These are phyloP conservation scores for Colletes latitarsis DNA, from an alignment of 1,140 invertebrate species.

Conservation along the genomic window DNA sequence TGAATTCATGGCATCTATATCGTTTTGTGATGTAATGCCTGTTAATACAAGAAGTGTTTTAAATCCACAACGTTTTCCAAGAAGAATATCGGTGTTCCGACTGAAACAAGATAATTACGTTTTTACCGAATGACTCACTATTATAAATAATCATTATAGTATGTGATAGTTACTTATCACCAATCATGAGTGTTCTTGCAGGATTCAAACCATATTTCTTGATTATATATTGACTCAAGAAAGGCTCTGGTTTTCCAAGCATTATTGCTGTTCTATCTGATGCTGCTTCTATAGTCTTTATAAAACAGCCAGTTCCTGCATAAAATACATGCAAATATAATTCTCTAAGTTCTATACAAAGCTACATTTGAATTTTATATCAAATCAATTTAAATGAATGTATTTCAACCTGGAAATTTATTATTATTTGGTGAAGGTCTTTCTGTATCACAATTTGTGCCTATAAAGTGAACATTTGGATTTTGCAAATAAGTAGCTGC, in stretches of 20 bases:
- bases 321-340: slow-evolving; percentile 47
- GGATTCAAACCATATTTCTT: slow-evolving; percentile 87
- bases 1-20: slow-evolving; percentile 83
- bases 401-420: slow-evolving; percentile 65
- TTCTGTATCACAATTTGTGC: slow-evolving; percentile 86
- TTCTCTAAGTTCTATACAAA: background rate
- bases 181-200: slow-evolving; percentile 94
- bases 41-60: slow-evolving; percentile 91
- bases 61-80: slow-evolving; percentile 91
- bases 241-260: slow-evolving; percentile 90
- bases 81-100: slow-evolving; percentile 92
- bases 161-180: slow-evolving; percentile 86
- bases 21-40: slow-evolving; percentile 88
- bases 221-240: slow-evolving; percentile 80
- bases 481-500: slow-evolving; percentile 91
- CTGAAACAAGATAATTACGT: slow-evolving; percentile 77
- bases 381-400: slow-evolving; percentile 19
- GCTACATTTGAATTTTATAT: background rate
- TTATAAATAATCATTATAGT: slow-evolving; percentile 5
- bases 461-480: slow-evolving; percentile 91
- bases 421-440: slow-evolving; percentile 71
- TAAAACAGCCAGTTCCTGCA: slow-evolving; percentile 91
- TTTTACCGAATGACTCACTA: background rate
- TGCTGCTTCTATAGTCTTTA: slow-evolving; percentile 89
- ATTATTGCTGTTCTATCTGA: slow-evolving; percentile 89